Base-by-base conservation (phyloP, 2,888 invertebrate species). In the Cepaea hortensis region DNA sequence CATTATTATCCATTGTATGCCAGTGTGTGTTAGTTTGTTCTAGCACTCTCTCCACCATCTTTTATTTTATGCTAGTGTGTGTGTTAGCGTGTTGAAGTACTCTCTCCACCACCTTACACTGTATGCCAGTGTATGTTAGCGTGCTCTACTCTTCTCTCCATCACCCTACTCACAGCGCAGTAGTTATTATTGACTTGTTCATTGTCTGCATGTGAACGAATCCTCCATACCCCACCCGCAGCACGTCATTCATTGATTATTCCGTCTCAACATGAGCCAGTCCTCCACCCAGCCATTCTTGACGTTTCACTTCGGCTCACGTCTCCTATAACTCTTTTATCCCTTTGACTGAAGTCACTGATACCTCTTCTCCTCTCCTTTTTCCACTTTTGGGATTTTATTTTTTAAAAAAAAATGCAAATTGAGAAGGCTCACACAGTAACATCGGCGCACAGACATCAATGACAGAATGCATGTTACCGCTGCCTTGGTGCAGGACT, bases 391-490 rank as follows among this genome's bases (percentile, higher is more conserved):
- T 20, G 23, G 23, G 23, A 23, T n/a, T 35, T 46, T 15, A 11
- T 46, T 18, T 46, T 55, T 55, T n/a, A n/a, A n/a, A n/a, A 35
- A 35, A 55, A 55, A 55, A 50, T 46, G 48, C 48, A 18, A 9
- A 50, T 13, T 48, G 61, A 7, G 35, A n/a, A 65, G n/a, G 81
- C 61, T 55, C 9, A 48, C 65, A n/a, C 76, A n/a, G 18, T 7
- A 55, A 62, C 35, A 65, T 65, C 65, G 68, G 50, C 48, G 50
- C 68, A 50, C 81, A 18, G 3, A 76, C 62, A 20, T 15, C 76
- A 76, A 76, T 65, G 84, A 84, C 84, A 62, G 48, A 76, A 84
- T 65, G 18, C 73, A 75, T 62, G 75, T 83, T 76, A 65, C 65
- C 65, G 46, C 23, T 76, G 20, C 20, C 84, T n/a, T 0, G 46